These are phyloP conservation scores for Ormia ochracea DNA, from an alignment of 2,888 invertebrate species.

Conservation along the genomic window DNA sequence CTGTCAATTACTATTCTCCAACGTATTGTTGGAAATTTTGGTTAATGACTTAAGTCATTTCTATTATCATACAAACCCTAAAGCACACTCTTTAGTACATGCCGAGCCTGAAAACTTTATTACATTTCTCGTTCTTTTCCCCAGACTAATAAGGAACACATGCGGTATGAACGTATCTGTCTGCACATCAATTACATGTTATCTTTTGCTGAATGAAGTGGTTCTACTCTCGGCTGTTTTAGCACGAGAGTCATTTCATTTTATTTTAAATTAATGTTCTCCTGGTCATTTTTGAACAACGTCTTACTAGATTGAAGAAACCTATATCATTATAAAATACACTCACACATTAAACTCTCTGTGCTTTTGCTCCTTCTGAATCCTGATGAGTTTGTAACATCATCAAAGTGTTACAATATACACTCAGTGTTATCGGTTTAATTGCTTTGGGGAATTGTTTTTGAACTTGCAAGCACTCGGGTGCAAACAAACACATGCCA, in stretches of 20 bases:
- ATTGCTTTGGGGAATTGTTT: conserved; percentile 61
- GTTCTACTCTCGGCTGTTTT: conserved; percentile 31
- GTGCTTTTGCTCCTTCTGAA: not conserved
- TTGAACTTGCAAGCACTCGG: conserved; percentile 10
- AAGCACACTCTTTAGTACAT: not conserved
- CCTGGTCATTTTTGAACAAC: conserved; percentile 35
- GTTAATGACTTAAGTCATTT: conserved; percentile 41
- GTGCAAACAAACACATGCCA: not conserved
- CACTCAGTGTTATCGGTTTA: conserved; percentile 60
- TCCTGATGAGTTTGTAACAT: conserved; percentile 48
- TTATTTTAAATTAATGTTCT: conserved; percentile 55
- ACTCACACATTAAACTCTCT: not conserved
- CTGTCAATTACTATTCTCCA: not conserved
- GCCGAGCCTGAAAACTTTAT: not conserved
- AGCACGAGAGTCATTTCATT: conserved; percentile 17
- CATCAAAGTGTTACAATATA: conserved; percentile 59
- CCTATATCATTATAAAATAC: not conserved
- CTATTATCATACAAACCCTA: not conserved
- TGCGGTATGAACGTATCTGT: conserved; percentile 29
- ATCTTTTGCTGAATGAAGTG: conserved; percentile 48
- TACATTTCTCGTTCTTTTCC: not conserved
- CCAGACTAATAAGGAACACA: conserved; percentile 18
- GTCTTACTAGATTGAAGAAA: conserved; percentile 23
- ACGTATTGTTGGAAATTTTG: conserved; percentile 9
- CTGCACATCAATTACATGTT: conserved; percentile 56